phyloP scores from a whole-genome alignment of 2,113 vertebrate species.

The Thunnus thynnus region DNA sequence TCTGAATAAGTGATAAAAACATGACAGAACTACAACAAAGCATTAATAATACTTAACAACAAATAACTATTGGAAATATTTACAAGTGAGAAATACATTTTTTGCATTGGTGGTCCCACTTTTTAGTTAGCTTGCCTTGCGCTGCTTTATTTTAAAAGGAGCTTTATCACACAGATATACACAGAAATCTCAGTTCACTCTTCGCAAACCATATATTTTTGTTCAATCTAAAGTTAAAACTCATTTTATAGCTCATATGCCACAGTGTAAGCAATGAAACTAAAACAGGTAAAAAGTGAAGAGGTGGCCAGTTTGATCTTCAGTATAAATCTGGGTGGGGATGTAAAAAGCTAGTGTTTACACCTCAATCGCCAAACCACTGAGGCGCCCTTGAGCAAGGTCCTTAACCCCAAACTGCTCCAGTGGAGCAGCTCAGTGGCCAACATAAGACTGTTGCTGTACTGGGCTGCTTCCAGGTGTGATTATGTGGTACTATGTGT shows the following conservation, averaged over 20 bases:
- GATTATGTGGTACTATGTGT: slow-evolving; percentile 5
- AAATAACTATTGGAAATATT: too few relatives aligned
- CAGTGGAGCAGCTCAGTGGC: slow-evolving; percentile 22
- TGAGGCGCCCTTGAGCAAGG: slow-evolving; percentile 52
- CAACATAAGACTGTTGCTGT: neutral
- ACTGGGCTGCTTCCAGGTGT: slow-evolving; percentile 2
- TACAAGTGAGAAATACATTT: too few relatives aligned
- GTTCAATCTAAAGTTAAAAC: neutral
- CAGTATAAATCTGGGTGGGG: neutral
- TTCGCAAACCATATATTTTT: neutral
- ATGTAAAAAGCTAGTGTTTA: neutral
- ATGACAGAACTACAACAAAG: neutral
- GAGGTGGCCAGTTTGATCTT: neutral
- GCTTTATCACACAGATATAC: neutral
- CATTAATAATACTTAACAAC: neutral
- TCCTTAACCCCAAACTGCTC: slow-evolving; percentile 31
- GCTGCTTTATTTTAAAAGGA: neutral
- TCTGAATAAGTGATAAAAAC: neutral
- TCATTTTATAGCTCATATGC: neutral
- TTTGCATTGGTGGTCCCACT: neutral
- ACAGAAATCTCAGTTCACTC: neutral
- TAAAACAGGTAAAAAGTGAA: neutral
- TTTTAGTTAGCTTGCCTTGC: neutral
- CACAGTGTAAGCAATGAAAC: neutral
- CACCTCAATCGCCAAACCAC: neutral